A percentile compares a stretch with the other conserved stretches of the same genome.
Conservation (phyloP, 2,797 vertebrate species). For the Melanogrammus aeglefinus region DNA sequence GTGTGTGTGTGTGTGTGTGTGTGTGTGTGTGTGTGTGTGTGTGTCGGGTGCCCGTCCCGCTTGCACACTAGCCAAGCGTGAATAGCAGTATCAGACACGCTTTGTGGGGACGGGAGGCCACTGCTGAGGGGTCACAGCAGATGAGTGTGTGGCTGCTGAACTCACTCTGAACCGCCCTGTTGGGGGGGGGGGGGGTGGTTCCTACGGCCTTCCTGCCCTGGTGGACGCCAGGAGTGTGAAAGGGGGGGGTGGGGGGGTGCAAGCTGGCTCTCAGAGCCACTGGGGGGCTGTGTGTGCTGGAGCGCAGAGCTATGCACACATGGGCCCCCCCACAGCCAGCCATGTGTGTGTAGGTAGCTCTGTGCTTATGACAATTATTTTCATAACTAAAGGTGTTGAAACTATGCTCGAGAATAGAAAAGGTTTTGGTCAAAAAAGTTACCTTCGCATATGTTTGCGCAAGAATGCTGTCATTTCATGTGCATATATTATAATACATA, state of each 20-base stretch:
- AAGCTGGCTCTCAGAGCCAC: slow-evolving; percentile 1
- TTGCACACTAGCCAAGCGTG: slow-evolving; percentile 41
- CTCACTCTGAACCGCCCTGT: slow-evolving; percentile 16
- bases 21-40: too few species aligned
- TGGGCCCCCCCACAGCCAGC: background rate
- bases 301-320: background rate
- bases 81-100: slow-evolving; percentile 49
- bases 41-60: too few species aligned
- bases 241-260: too few species aligned
- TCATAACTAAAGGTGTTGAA: background rate
- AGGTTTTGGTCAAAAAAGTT: background rate
- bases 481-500: background rate
- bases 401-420: background rate
- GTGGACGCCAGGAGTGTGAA: background rate
- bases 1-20: too few species aligned
- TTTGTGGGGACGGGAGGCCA: slow-evolving; percentile 44
- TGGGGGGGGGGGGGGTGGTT: background rate
- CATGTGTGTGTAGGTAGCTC: too few species aligned
- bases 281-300: background rate
- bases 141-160: slow-evolving; percentile 35
- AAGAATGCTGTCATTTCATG: too few species aligned
- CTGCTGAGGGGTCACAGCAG: slow-evolving; percentile 38
- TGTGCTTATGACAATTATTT: background rate
- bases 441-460: background rate
- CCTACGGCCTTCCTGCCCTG: background rate